Evolutionary conservation across 1,140 invertebrate species (phyloP).

Genomic region (Chlorops oryzae): DNA sequence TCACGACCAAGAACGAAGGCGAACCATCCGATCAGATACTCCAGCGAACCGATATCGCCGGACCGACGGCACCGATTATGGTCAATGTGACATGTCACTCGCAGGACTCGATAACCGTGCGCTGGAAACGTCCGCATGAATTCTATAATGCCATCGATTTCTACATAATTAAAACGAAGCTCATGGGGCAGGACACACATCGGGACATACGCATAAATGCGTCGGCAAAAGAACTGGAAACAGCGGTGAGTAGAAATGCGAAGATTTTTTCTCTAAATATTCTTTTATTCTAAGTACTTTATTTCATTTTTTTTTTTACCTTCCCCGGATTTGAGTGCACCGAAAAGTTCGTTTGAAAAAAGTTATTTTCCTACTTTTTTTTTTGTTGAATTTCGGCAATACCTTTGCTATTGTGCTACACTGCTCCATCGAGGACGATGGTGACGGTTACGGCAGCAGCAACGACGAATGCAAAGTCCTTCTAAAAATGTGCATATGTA

Average conservation of each 20-base stretch:
- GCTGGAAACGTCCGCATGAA: constrained; percentile 69
- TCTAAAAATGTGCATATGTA: too few relatives aligned
- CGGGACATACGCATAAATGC: constrained; percentile 59
- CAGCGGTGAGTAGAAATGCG: constrained; percentile 53
- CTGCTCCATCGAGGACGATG: too few relatives aligned
- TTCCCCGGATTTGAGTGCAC: too few relatives aligned
- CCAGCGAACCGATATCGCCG: constrained; percentile 72
- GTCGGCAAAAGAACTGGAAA: constrained; percentile 55
- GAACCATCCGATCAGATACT: constrained; percentile 65
- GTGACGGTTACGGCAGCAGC: too few relatives aligned
- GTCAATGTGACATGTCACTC: constrained; percentile 75
- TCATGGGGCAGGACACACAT: constrained; percentile 54
- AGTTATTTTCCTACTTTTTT: not conserved
- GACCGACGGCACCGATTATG: constrained; percentile 71
- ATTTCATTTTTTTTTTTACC: not conserved
- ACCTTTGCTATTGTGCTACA: too few relatives aligned
- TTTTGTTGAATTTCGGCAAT: too few relatives aligned
- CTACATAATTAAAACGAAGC: constrained; percentile 69
- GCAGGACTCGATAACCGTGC: constrained; percentile 68
- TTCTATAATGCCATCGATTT: constrained; percentile 72
- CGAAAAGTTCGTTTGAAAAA: not conserved
- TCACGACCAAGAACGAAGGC: constrained; percentile 66
- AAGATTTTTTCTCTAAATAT: not conserved
- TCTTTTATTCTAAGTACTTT: not conserved
- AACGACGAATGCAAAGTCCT: too few relatives aligned